These are phyloP conservation scores for Zele albiditarsus DNA, from an alignment of 2,888 invertebrate genomes.

Conservation along the genomic window DNA sequence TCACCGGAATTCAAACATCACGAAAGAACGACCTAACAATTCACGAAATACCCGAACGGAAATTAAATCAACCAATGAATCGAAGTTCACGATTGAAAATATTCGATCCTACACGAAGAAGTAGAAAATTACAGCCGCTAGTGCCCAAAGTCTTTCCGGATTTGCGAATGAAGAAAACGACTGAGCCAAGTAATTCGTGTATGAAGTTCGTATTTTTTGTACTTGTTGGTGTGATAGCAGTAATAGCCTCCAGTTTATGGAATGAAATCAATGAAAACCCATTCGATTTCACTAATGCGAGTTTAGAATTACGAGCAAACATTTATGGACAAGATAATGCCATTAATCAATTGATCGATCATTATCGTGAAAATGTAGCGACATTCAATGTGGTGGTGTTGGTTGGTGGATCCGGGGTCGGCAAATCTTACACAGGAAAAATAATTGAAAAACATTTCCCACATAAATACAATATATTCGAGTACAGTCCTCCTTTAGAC, in stretches of 20 bases:
- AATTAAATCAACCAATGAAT: not conserved
- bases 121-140: slow-evolving; percentile 53
- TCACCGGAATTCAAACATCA: not conserved
- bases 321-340: slow-evolving; percentile 63
- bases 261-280: slow-evolving; percentile 21
- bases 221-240: slow-evolving; percentile 47
- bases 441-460: slow-evolving; percentile 61
- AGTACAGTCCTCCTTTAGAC: slow-evolving; percentile 55
- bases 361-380: slow-evolving; percentile 47
- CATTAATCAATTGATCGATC: slow-evolving; percentile 48
- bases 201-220: slow-evolving; percentile 37
- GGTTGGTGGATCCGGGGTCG: slow-evolving; percentile 67
- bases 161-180: slow-evolving; percentile 14
- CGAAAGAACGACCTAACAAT: not conserved
- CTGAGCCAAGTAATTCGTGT: slow-evolving; percentile 21
- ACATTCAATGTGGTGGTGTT: slow-evolving; percentile 58
- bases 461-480: slow-evolving; percentile 46
- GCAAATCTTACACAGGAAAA: slow-evolving; percentile 65
- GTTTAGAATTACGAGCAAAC: slow-evolving; percentile 52
- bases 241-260: slow-evolving; percentile 45
- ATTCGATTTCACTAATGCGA: slow-evolving; percentile 55
- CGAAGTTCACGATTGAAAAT: not conserved
- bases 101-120: slow-evolving; percentile 14
- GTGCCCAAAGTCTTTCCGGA: too few species aligned
- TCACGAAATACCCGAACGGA: not conserved